These are phyloP conservation scores for Aramus guarauna DNA, from an alignment of 2,113 vertebrate species.

Conservation along the genomic window DNA sequence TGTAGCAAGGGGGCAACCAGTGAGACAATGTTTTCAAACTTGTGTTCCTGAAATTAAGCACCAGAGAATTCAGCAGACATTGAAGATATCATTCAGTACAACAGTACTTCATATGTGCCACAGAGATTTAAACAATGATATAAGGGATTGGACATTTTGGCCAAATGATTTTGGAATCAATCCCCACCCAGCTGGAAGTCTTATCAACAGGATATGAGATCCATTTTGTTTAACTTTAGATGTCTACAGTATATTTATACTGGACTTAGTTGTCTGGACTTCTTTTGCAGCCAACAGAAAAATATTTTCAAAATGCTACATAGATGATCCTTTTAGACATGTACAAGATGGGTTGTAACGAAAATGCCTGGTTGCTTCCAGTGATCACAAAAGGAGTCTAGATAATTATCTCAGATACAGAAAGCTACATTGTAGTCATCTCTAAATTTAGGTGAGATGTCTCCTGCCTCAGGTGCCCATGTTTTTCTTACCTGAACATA, in stretches of 20 bases:
- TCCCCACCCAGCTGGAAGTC: background rate
- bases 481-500: background rate
- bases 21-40: background rate
- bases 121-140: background rate
- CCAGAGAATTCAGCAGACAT: background rate
- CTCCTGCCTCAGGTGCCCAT: background rate
- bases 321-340: background rate
- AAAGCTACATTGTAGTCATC: background rate
- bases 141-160: background rate
- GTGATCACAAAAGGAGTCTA: background rate
- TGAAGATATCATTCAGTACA: background rate
- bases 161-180: background rate
- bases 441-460: background rate
- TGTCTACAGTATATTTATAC: background rate
- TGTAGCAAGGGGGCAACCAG: background rate
- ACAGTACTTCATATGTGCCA: background rate
- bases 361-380: background rate
- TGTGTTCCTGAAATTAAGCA: background rate
- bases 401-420: background rate
- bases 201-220: background rate
- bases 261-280: background rate
- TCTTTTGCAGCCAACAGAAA: background rate
- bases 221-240: background rate
- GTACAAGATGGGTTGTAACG: background rate
- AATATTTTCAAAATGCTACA: background rate